These are phyloP conservation scores for Sebastes cheni DNA, from an alignment of 2,797 vertebrate species.

Conservation along the genomic window DNA sequence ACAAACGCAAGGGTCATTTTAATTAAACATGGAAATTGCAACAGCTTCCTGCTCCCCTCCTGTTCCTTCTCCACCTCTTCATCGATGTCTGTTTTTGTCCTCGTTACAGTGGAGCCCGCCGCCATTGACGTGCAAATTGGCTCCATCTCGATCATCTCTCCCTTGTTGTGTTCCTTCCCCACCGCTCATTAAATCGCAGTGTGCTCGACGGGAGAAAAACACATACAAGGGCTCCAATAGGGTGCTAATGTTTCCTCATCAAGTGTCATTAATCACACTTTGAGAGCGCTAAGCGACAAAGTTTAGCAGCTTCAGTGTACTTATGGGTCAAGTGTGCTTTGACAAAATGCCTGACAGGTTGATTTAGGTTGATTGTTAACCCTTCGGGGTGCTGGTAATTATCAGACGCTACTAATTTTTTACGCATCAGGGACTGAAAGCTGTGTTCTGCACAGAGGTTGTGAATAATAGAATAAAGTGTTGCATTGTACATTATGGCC, in stretches of 20 bases:
- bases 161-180: slow-evolving; percentile 59
- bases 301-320: slow-evolving; percentile 34
- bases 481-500: not conserved
- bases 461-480: not conserved
- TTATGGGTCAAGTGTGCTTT: slow-evolving; percentile 18
- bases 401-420: not conserved
- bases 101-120: slow-evolving; percentile 39
- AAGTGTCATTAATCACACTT: slow-evolving; percentile 74
- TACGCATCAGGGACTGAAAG: not conserved
- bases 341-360: slow-evolving; percentile 22
- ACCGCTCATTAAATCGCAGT: slow-evolving; percentile 71
- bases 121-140: slow-evolving; percentile 69
- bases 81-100: slow-evolving; percentile 50
- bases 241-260: slow-evolving; percentile 69
- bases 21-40: slow-evolving; percentile 61
- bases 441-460: not conserved
- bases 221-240: slow-evolving; percentile 42
- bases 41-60: slow-evolving; percentile 1
- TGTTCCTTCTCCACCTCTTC: slow-evolving; percentile 22
- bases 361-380: slow-evolving; percentile 8
- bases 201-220: slow-evolving; percentile 34
- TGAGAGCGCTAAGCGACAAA: slow-evolving; percentile 40
- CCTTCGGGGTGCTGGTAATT: not conserved
- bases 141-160: slow-evolving; percentile 76
- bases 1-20: slow-evolving; percentile 48